phyloP scores from a whole-genome alignment of 2,797 vertebrate species.

The Lycodopsis pacificus region DNA sequence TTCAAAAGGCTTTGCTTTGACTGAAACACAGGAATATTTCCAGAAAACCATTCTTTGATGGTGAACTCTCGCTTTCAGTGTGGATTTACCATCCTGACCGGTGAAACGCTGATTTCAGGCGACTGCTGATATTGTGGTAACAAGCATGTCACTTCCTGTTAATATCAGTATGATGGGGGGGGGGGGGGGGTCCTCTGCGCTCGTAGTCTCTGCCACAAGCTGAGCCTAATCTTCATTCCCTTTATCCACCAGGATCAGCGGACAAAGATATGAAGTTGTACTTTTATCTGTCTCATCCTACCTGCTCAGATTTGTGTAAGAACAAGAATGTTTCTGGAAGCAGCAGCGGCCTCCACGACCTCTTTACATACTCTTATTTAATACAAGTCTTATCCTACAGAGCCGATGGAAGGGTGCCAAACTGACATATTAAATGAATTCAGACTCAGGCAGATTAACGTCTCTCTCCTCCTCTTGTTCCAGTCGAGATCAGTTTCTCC shows the following conservation, averaged over 20 bases:
- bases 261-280: conserved; percentile 12
- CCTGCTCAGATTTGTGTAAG: conserved; percentile 23
- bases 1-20: conserved; percentile 1
- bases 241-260: conserved; percentile 40
- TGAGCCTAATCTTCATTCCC: conserved; percentile 39
- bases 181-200: conserved; percentile 23
- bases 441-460: conserved; percentile 35
- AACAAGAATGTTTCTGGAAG: conserved; percentile 21
- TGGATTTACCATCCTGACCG: conserved; percentile 31
- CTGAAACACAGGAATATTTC: conserved; percentile 6
- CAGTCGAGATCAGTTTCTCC: conserved; percentile 18
- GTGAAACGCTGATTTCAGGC: conserved; percentile 57
- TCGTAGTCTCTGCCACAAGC: conserved; percentile 48
- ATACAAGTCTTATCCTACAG: conserved; percentile 1
- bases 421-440: conserved; percentile 44
- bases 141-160: conserved; percentile 71
- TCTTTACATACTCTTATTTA: conserved; percentile 11
- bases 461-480: conserved; percentile 6
- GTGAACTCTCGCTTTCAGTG: conserved; percentile 29
- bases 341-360: neutral
- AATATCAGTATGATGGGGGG: conserved; percentile 53
- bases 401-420: conserved; percentile 38
- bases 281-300: conserved; percentile 8
- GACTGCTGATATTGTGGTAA: conserved; percentile 70
- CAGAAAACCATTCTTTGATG: conserved; percentile 2